Percentiles rank a stretch among this genome's conserved stretches.
Evolutionary conservation across 2,113 vertebrate genomes (phyloP).

Genomic region (Ceyx melanurus): DNA sequence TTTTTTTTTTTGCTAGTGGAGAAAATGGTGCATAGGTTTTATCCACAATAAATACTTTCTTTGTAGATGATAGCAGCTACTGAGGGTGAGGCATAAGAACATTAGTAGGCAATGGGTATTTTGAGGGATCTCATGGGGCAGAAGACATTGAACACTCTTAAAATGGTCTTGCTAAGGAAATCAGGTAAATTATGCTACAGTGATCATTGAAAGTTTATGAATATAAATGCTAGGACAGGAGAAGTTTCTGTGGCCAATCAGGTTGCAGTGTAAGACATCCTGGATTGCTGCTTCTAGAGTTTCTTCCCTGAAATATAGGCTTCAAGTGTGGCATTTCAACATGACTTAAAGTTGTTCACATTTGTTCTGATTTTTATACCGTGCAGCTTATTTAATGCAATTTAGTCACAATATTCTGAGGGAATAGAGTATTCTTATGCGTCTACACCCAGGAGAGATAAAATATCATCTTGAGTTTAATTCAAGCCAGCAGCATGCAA

Average conservation of each 20-base stretch:
- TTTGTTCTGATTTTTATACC: neutral
- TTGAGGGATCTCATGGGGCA: neutral
- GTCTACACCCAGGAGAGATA: neutral
- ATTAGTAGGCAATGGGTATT: neutral
- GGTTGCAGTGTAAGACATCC: neutral
- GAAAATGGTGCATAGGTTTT: neutral
- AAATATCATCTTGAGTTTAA: neutral
- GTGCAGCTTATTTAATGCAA: neutral
- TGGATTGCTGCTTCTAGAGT: neutral
- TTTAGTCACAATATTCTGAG: neutral
- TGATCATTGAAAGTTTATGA: neutral
- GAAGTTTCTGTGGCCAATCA: neutral
- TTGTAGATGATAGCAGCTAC: neutral
- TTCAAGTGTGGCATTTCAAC: neutral
- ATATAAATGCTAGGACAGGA: neutral
- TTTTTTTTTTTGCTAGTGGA: neutral
- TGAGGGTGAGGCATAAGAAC: neutral
- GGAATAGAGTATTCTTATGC: neutral
- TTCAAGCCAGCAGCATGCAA: neutral
- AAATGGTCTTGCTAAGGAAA: neutral
- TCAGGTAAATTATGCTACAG: neutral
- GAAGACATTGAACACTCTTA: neutral
- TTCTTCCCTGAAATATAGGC: neutral
- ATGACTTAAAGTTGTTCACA: neutral
- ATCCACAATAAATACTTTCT: neutral